Evolutionary conservation across 2,113 vertebrate genomes (phyloP).

Genomic region (Thymallus thymallus): DNA sequence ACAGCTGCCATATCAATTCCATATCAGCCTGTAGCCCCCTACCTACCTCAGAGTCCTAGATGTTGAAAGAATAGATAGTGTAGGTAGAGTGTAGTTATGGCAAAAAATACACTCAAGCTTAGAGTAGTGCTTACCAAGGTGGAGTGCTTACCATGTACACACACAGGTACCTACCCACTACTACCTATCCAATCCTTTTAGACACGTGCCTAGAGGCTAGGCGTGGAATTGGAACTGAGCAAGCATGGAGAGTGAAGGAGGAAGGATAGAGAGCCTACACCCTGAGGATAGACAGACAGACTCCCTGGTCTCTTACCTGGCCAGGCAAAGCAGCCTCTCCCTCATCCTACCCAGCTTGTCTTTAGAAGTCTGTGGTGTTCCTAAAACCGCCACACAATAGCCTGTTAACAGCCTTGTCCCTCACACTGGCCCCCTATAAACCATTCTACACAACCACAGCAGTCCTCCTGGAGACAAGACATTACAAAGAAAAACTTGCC

Average conservation of each 20-base stretch:
- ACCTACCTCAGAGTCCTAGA: too few relatives aligned
- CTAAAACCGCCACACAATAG: conserved; percentile 70
- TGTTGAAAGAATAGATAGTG: too few relatives aligned
- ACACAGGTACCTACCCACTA: background rate
- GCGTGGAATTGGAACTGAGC: conserved; percentile 39
- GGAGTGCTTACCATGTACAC: background rate
- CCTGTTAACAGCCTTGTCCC: conserved; percentile 52
- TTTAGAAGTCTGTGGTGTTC: conserved; percentile 69
- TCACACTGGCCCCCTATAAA: conserved; percentile 20
- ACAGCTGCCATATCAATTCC: too few relatives aligned
- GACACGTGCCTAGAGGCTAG: conserved; percentile 4
- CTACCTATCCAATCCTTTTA: background rate
- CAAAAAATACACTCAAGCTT: too few relatives aligned
- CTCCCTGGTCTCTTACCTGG: conserved; percentile 67
- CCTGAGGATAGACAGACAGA: conserved; percentile 17
- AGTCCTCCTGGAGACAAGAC: background rate
- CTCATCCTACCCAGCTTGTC: conserved; percentile 34
- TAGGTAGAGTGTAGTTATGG: too few relatives aligned
- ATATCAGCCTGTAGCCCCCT: too few relatives aligned
- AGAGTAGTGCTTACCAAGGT: too few relatives aligned
- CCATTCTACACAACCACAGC: background rate
- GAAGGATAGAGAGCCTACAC: conserved; percentile 2
- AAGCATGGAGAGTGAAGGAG: background rate
- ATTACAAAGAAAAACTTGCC: background rate
- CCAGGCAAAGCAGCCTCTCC: conserved; percentile 12